phyloP scores from a whole-genome alignment of 2,797 vertebrate species.

The Sparidentex hasta region DNA sequence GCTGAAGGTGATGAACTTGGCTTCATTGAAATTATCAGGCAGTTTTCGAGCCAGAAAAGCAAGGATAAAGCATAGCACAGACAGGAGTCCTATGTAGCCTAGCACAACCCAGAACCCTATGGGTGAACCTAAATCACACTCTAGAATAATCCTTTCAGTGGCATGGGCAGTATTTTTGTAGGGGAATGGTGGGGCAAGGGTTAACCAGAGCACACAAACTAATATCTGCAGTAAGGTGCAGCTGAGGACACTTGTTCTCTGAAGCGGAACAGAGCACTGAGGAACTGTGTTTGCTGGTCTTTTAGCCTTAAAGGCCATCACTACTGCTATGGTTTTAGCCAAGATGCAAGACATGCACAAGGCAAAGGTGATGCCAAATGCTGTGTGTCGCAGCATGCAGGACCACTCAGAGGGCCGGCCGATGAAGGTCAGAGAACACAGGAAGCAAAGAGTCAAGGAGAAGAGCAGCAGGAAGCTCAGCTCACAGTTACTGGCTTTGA shows the following conservation, averaged over 20 bases:
- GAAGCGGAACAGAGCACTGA: slow-evolving; percentile 77
- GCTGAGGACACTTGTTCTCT: slow-evolving; percentile 78
- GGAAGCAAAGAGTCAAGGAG: slow-evolving; percentile 81
- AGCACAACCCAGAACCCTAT: slow-evolving; percentile 83
- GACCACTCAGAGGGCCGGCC: slow-evolving; percentile 79
- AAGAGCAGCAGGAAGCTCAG: slow-evolving; percentile 83
- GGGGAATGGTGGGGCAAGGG: slow-evolving; percentile 76
- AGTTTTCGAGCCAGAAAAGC: slow-evolving; percentile 83
- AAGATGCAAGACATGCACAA: slow-evolving; percentile 84
- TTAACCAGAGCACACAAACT: slow-evolving; percentile 80
- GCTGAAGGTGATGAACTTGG: slow-evolving; percentile 86
- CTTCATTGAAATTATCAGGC: slow-evolving; percentile 86
- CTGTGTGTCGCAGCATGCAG: slow-evolving; percentile 82
- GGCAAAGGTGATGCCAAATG: slow-evolving; percentile 81
- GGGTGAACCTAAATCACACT: slow-evolving; percentile 82
- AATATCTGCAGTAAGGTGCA: slow-evolving; percentile 80
- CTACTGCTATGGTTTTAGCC: slow-evolving; percentile 82
- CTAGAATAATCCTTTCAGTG: slow-evolving; percentile 79
- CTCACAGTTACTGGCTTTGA: slow-evolving; percentile 83
- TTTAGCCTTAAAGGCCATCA: slow-evolving; percentile 81
- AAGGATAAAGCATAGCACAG: slow-evolving; percentile 76
- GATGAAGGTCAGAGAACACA: slow-evolving; percentile 83
- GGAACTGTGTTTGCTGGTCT: slow-evolving; percentile 64
- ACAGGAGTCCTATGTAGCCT: slow-evolving; percentile 80
- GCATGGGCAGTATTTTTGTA: slow-evolving; percentile 72